Evolutionary conservation across 2,113 vertebrate species (phyloP), one percentile per base, ranked within the genome.

Genomic region (Trogon melanurus): DNA sequence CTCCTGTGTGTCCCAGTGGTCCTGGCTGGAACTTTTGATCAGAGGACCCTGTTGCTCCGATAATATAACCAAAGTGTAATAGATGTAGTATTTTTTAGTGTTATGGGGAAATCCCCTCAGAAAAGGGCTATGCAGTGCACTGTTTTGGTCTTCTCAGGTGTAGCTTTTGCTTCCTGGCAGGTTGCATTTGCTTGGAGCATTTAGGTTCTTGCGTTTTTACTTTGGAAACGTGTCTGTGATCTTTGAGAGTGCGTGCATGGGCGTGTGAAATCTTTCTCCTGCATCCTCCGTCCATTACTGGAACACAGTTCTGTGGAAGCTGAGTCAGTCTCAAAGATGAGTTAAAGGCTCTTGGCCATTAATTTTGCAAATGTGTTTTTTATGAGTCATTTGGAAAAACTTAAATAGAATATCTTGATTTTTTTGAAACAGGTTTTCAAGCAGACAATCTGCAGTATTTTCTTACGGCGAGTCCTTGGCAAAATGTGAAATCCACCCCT

Each of bases 311-410:
- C 75, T 83, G 5, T 64, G 41, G 83, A 25, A 91, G 69, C 85
- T 93, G 90, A 93, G 88, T 96, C 78, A 75, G 47, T 89, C 83
- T 85, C 61, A 16, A 65, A 69, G 73, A 86, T 72, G 76, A 95
- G 61, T 87, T 95, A 93, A 84, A 94, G 83, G n/a, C 85, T 88
- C 36, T 81, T 87, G 79, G 60, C 82, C 65, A 53, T 91, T 92
- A 84, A 72, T 92, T 85, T 89, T 93, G 91, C 67, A 69, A 84
- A 87, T 60, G 53, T 91, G 36, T 4, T 91, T 95, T 80, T 91
- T 62, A 13, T 91, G 94, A 96, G 54, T 97, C 87, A 94, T 47
- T 94, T 95, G 81, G 58, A 89, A 93, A 93, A 56, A 66, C 93
- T 92, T 79, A 88, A 96, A 82, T 96, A 94, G 87, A 53, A 4